Base-by-base conservation (phyloP, 2,113 vertebrate species). In the Ardeotis arabs region DNA sequence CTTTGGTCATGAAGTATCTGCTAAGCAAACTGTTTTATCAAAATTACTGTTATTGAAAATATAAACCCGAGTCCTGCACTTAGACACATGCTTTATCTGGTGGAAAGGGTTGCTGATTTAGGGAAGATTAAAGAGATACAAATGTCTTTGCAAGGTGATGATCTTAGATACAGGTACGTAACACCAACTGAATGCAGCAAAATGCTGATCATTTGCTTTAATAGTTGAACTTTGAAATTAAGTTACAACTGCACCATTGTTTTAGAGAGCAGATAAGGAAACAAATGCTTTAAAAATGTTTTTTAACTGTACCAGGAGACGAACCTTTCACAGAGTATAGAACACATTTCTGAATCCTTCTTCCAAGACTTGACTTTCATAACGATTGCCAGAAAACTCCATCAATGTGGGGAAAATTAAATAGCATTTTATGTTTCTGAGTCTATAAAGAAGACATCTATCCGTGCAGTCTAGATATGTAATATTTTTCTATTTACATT, bases 21-120 rank as follows among this genome's bases (percentile, higher is more conserved):
- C 69, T 84, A 92, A 87, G 44, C 45, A 96, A 94, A 92, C 64
- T 64, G 33, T 45, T 95, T 70, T 52, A 72, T 95, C 83, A 90
- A 27, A 90, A 95, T 96, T 90, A 92, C 69, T 84, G 80, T 64
- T 84, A 80, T 12, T 78, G 76, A 77, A 90, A 75, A 74, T 68
- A 70, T 23, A 94, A 94, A 81, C 23, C 4, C 68, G 66, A 87
- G 66, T 94, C 69, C 39, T 85, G 16, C 31, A 62, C 62, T 95
- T 56, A 88, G 75, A 90, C 47, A 33, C 18, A 9, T 52, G 20
- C 41, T 86, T 84, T 83, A 67, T 84, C 94, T 85, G 25, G 44
- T 87, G 45, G 55, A 69, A 84, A 80, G 41, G 13, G 15, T 74
- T 94, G 85, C 92, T 95, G 82, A 87, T 70, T 56, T 91, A 82